Evolutionary conservation across 2,113 vertebrate species (phyloP).

Genomic region (Scolopax mira): DNA sequence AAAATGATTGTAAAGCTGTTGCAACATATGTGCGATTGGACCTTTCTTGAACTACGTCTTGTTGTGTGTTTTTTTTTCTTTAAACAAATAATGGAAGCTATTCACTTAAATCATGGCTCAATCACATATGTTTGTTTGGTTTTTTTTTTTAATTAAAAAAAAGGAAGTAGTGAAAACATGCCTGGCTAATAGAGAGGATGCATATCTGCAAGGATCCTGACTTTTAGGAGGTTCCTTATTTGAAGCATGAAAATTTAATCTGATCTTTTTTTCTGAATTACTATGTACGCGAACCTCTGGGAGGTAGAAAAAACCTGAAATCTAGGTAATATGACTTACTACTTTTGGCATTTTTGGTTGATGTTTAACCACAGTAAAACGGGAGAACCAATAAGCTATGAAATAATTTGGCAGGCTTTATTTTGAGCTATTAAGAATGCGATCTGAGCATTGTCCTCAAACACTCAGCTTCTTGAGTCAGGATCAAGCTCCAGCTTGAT

Average conservation of each 20-base stretch:
- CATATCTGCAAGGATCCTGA: not conserved
- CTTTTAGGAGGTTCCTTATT: not conserved
- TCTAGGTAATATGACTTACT: not conserved
- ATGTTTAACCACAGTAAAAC: not conserved
- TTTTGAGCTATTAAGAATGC: not conserved
- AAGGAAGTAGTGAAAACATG: not conserved
- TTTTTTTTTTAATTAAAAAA: not conserved
- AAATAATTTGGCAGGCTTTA: not conserved
- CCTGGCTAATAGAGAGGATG: not conserved
- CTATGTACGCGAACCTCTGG: not conserved
- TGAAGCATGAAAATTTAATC: not conserved
- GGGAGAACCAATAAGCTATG: not conserved
- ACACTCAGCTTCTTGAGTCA: not conserved
- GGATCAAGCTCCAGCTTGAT: not conserved
- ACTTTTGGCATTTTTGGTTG: not conserved
- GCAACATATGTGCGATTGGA: not conserved
- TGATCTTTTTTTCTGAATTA: not conserved
- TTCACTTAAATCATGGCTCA: not conserved
- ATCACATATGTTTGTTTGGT: not conserved
- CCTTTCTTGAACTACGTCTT: not conserved
- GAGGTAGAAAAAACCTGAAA: not conserved
- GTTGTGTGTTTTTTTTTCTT: not conserved
- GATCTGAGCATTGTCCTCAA: not conserved
- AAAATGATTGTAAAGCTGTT: constrained; percentile 39
- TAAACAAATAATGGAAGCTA: not conserved